A percentile compares a stretch with the other conserved stretches of the same genome.
Conservation (phyloP, 2,888 invertebrate genomes). For the Cataglyphis cursor region DNA sequence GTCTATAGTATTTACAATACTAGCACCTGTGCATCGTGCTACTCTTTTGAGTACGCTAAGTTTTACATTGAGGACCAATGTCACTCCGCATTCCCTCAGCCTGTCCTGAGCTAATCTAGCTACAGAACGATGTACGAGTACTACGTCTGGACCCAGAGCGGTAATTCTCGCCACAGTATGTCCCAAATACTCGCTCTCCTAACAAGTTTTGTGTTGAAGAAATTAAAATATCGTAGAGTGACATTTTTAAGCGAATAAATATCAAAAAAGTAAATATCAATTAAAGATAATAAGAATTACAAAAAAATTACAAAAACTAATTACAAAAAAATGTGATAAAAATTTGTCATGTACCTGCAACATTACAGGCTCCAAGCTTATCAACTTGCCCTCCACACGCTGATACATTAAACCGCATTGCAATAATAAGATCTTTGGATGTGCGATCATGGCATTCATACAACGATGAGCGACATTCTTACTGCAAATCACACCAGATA, state of each 20-base stretch:
- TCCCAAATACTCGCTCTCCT: slow-evolving; percentile 95
- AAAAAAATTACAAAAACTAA: background rate
- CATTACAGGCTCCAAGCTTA: slow-evolving; percentile 97
- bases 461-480: slow-evolving; percentile 98
- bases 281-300: background rate
- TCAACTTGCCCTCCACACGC: slow-evolving; percentile 96
- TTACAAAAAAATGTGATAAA: background rate
- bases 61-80: slow-evolving; percentile 95
- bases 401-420: slow-evolving; percentile 98
- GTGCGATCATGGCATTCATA: slow-evolving; percentile 93
- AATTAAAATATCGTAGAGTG: slow-evolving; percentile 49
- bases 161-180: slow-evolving; percentile 95
- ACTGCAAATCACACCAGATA: slow-evolving; percentile 96
- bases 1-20: slow-evolving; percentile 95
- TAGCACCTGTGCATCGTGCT: slow-evolving; percentile 93
- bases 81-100: slow-evolving; percentile 93
- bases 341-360: slow-evolving; percentile 91
- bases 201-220: slow-evolving; percentile 52
- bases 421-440: slow-evolving; percentile 94
- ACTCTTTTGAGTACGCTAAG: slow-evolving; percentile 93
- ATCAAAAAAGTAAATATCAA: background rate
- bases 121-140: slow-evolving; percentile 96
- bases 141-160: slow-evolving; percentile 94
- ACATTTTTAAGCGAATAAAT: background rate
- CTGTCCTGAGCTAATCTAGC: slow-evolving; percentile 95